Conservation (phyloP, 2,888 invertebrate species). For the Scrobipalpa atriplicella region DNA sequence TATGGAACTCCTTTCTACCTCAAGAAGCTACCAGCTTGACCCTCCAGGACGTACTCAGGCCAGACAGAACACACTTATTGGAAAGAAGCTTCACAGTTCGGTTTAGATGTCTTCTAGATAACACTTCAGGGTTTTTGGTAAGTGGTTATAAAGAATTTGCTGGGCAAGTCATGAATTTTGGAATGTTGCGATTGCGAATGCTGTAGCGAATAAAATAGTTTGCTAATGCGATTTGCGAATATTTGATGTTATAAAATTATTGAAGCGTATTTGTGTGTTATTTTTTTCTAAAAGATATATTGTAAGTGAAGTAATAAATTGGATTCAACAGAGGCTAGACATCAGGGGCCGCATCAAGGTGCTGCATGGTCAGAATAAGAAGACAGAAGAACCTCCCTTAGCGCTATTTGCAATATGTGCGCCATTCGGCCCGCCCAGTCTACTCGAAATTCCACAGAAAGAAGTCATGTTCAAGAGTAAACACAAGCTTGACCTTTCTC, state of each 20-base stretch:
- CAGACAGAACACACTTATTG: slow-evolving; percentile 94
- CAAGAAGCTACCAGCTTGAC: slow-evolving; percentile 88
- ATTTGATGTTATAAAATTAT: not conserved
- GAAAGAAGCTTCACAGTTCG: slow-evolving; percentile 99
- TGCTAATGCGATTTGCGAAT: slow-evolving; percentile 21
- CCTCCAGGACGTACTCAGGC: slow-evolving; percentile 93
- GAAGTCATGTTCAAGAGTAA: slow-evolving; percentile 99
- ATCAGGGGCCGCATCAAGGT: slow-evolving; percentile 98
- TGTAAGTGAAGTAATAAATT: not conserved
- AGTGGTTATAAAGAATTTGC: slow-evolving; percentile 54
- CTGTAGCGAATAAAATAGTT: slow-evolving; percentile 14
- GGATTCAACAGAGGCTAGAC: slow-evolving; percentile 92
- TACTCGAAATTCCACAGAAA: slow-evolving; percentile 98
- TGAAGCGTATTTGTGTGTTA: not conserved
- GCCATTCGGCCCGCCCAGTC: slow-evolving; percentile 98
- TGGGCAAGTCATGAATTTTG: not conserved
- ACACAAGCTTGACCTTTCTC: slow-evolving; percentile 97
- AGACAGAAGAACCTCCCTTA: slow-evolving; percentile 96
- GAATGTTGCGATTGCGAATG: slow-evolving; percentile 3
- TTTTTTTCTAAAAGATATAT: not conserved
- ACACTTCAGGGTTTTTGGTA: slow-evolving; percentile 99
- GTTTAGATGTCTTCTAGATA: slow-evolving; percentile 99
- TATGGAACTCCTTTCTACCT: slow-evolving; percentile 97
- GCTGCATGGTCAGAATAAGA: slow-evolving; percentile 97
- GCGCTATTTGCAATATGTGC: slow-evolving; percentile 99